phyloP scores from a whole-genome alignment of 1,140 invertebrate species.

The Calephelis virginiensis region DNA sequence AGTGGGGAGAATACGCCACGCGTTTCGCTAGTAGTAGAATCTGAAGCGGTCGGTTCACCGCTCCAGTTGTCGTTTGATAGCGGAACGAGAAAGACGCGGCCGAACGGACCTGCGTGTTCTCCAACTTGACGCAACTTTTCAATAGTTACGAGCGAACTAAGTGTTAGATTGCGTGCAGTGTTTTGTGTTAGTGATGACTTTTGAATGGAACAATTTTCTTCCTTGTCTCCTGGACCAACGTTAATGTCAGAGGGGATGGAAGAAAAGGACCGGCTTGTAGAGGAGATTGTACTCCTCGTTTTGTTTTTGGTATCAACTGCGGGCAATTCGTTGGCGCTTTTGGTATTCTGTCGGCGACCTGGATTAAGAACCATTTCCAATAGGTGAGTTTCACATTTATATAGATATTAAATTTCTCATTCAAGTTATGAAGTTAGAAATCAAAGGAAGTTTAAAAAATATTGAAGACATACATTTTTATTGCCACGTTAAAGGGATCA shows the following conservation, averaged over 20 bases:
- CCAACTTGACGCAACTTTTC: slow-evolving; percentile 69
- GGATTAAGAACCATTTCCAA: slow-evolving; percentile 75
- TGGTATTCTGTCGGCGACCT: slow-evolving; percentile 72
- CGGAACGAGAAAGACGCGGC: slow-evolving; percentile 68
- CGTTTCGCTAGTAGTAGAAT: slow-evolving; percentile 13
- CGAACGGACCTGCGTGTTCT: slow-evolving; percentile 62
- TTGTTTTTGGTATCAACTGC: slow-evolving; percentile 69
- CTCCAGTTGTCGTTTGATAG: slow-evolving; percentile 68
- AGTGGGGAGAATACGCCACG: slow-evolving; percentile 15
- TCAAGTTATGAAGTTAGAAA: neutral
- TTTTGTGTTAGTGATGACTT: slow-evolving; percentile 71
- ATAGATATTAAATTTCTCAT: slow-evolving; percentile 9
- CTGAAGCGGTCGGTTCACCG: neutral
- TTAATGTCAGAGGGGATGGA: slow-evolving; percentile 73
- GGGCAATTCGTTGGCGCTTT: slow-evolving; percentile 69
- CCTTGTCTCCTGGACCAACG: slow-evolving; percentile 67
- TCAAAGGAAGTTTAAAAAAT: too few species aligned
- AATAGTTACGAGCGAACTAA: slow-evolving; percentile 54
- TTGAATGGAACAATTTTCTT: slow-evolving; percentile 56
- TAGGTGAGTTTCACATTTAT: slow-evolving; percentile 55
- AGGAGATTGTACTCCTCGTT: slow-evolving; percentile 66
- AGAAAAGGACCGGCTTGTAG: slow-evolving; percentile 59
- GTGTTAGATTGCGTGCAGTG: slow-evolving; percentile 62
- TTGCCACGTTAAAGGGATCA: too few species aligned
- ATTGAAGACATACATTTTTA: too few species aligned